A percentile compares a stretch with the other conserved stretches of the same genome.
These are phyloP conservation scores for Mohoua ochrocephala DNA, from an alignment of 2,113 vertebrate genomes.

Conservation along the genomic window DNA sequence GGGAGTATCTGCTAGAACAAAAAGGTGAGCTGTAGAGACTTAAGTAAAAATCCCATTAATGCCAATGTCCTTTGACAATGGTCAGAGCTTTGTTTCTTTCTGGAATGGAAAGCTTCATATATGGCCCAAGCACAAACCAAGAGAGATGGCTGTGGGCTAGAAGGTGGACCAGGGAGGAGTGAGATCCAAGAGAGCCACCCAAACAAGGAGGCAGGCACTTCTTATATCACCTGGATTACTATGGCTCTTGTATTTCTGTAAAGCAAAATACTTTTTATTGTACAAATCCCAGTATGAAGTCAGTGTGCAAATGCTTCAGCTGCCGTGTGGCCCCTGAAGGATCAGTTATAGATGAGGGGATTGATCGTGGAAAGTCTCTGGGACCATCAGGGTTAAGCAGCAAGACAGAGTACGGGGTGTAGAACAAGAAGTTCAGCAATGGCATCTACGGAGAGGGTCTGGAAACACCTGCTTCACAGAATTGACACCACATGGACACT, in stretches of 20 bases:
- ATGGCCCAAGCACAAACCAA: not conserved
- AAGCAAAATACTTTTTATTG: not conserved
- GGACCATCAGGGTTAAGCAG: not conserved
- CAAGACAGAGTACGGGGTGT: not conserved
- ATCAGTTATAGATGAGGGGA: not conserved
- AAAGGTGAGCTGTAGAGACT: not conserved
- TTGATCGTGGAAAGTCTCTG: not conserved
- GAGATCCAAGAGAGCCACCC: not conserved
- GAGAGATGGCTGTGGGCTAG: not conserved
- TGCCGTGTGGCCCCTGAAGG: not conserved
- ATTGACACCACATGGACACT: not conserved
- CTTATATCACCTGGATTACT: not conserved
- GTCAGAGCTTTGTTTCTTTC: not conserved
- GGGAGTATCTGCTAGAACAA: not conserved
- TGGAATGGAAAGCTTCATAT: not conserved
- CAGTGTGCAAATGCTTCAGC: not conserved
- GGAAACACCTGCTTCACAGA: not conserved
- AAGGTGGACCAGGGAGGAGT: not conserved
- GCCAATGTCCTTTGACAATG: not conserved
- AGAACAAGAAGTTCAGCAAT: not conserved
- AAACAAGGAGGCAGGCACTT: not conserved
- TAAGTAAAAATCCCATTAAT: not conserved
- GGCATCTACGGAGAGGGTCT: accelerated
- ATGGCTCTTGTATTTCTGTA: not conserved
- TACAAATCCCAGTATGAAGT: not conserved